Conservation (phyloP, 2,888 invertebrate species). For the Peribatodes rhomboidaria region DNA sequence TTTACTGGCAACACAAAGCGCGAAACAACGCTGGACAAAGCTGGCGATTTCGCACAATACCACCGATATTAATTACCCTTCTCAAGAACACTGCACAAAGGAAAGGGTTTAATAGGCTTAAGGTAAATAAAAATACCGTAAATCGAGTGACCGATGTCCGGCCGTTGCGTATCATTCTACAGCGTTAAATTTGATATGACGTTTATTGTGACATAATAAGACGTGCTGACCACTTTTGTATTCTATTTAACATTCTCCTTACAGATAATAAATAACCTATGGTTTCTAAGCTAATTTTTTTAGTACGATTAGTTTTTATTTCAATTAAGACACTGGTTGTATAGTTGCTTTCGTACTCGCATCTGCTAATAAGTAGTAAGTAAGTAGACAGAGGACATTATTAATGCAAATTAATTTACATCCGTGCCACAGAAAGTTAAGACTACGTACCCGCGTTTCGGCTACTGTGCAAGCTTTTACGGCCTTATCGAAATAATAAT, state of each 20-base stretch:
- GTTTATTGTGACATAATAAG: slow-evolving; percentile 59
- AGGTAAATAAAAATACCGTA: slow-evolving; percentile 80
- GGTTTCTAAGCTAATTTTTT: no score
- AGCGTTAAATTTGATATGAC: slow-evolving; percentile 73
- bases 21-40: slow-evolving; percentile 73
- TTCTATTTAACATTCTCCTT: no score
- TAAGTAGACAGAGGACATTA: no score
- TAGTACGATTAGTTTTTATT: no score
- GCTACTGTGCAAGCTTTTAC: slow-evolving; percentile 21
- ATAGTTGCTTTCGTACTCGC: no score
- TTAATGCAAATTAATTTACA: slow-evolving; percentile 47
- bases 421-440: slow-evolving; percentile 31
- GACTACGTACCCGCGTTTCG: slow-evolving; percentile 39
- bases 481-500: slow-evolving; percentile 44
- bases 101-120: slow-evolving; percentile 84
- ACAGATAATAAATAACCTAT: no score
- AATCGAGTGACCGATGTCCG: slow-evolving; percentile 77
- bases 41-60: slow-evolving; percentile 78
- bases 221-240: slow-evolving; percentile 6
- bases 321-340: no score
- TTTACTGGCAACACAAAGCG: slow-evolving; percentile 61
- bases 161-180: slow-evolving; percentile 54
- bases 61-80: slow-evolving; percentile 83
- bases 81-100: slow-evolving; percentile 70
- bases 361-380: no score